Evolutionary conservation across 2,888 invertebrate species (phyloP).

Genomic region (Phortica okadai): DNA sequence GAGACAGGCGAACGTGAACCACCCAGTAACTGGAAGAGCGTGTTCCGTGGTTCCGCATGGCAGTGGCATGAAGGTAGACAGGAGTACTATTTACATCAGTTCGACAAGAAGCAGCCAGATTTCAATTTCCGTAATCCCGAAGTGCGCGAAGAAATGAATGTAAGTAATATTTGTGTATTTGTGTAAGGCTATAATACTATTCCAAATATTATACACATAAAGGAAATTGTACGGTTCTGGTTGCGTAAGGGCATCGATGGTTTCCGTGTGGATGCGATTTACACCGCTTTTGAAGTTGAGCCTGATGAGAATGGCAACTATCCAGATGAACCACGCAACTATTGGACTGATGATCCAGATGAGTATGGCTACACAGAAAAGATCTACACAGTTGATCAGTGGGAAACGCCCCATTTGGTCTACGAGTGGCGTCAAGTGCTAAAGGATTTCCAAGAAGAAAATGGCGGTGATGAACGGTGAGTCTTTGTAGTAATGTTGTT

Average conservation of each 20-base stretch:
- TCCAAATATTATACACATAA: conserved; percentile 42
- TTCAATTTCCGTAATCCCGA: conserved; percentile 80
- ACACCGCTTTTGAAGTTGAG: conserved; percentile 73
- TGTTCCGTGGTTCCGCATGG: conserved; percentile 82
- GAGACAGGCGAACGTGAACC: conserved; percentile 73
- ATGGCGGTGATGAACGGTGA: conserved; percentile 67
- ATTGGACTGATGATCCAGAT: conserved; percentile 76
- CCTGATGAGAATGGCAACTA: conserved; percentile 69
- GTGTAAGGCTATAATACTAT: too few relatives aligned
- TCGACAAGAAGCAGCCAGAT: conserved; percentile 81
- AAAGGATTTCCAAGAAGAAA: conserved; percentile 76
- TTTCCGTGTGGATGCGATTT: conserved; percentile 84
- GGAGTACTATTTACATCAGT: conserved; percentile 83
- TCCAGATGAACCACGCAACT: conserved; percentile 78
- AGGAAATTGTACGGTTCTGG: conserved; percentile 85
- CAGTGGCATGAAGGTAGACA: conserved; percentile 78
- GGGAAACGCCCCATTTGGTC: conserved; percentile 80
- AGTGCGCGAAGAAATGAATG: conserved; percentile 77
- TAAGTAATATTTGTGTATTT: too few relatives aligned
- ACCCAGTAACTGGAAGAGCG: conserved; percentile 78
- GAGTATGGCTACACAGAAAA: conserved; percentile 79
- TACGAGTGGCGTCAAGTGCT: conserved; percentile 79
- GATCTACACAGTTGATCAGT: conserved; percentile 80
- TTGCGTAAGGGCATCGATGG: conserved; percentile 88
- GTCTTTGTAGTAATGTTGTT: too few relatives aligned